Conservation (phyloP, 2,113 vertebrate species). For the Megalops atlanticus region DNA sequence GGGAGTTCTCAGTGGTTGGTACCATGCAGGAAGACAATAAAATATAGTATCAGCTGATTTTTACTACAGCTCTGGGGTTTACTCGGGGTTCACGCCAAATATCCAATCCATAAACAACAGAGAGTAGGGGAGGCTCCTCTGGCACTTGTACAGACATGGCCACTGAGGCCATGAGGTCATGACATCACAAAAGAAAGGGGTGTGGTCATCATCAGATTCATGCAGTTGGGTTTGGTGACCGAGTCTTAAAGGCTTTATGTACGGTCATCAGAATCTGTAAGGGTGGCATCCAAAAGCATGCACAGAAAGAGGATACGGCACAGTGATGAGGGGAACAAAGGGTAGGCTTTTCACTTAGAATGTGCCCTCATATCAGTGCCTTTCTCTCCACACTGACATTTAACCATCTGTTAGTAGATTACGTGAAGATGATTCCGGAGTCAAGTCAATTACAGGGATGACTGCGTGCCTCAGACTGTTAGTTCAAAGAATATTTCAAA, state of each 20-base stretch:
- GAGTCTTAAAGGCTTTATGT: slow-evolving; percentile 6
- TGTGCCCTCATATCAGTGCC: slow-evolving; percentile 29
- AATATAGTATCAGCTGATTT: not conserved
- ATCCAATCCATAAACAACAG: not conserved
- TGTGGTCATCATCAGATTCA: slow-evolving; percentile 10
- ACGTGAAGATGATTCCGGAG: not conserved
- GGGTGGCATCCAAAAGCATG: slow-evolving; percentile 41
- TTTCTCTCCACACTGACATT: slow-evolving; percentile 46
- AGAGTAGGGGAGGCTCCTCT: not conserved
- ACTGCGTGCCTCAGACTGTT: not conserved
- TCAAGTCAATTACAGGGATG: not conserved
- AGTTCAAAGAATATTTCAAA: too few relatives aligned
- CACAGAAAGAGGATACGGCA: slow-evolving; percentile 8
- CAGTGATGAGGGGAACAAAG: slow-evolving; percentile 16
- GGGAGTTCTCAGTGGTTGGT: slow-evolving; percentile 6
- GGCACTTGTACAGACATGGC: not conserved
- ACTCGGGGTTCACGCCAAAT: not conserved
- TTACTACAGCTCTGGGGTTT: not conserved
- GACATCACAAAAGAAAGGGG: slow-evolving; percentile 22
- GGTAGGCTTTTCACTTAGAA: slow-evolving; percentile 25
- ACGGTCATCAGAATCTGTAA: not conserved
- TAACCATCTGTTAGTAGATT: slow-evolving; percentile 10
- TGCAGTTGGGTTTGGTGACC: slow-evolving; percentile 19
- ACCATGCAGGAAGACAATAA: slow-evolving; percentile 34
- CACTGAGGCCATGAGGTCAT: not conserved